Evolutionary conservation across 1,140 invertebrate species (phyloP).

Genomic region (Sipha flava): DNA sequence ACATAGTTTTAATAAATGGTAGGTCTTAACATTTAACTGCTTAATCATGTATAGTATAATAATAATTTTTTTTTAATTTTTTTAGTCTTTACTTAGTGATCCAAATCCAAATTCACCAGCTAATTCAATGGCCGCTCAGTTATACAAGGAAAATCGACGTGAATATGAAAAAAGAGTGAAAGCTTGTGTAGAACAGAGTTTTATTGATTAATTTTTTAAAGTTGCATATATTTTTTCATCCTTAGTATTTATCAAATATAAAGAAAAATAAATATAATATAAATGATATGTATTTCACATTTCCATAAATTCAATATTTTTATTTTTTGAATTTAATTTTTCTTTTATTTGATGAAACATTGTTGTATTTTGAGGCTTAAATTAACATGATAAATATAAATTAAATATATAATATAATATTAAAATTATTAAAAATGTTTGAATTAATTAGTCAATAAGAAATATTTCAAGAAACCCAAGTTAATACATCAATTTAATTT

Average conservation of each 20-base stretch:
- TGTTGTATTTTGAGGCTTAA: slow-evolving; percentile 25
- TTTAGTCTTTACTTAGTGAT: slow-evolving; percentile 84
- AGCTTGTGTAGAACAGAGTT: slow-evolving; percentile 92
- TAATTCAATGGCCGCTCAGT: slow-evolving; percentile 90
- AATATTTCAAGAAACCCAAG: no score
- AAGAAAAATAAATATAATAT: slow-evolving; percentile 11
- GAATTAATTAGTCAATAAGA: no score
- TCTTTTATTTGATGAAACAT: slow-evolving; percentile 12
- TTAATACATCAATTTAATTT: no score
- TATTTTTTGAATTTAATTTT: neutral
- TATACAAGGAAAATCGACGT: slow-evolving; percentile 89
- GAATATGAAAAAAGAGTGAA: slow-evolving; percentile 96
- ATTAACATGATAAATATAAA: slow-evolving; percentile 20
- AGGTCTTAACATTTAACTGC: neutral
- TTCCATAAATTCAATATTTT: slow-evolving; percentile 18
- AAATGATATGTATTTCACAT: slow-evolving; percentile 2
- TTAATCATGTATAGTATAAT: neutral
- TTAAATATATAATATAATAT: neutral
- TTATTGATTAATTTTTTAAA: slow-evolving; percentile 64
- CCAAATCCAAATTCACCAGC: slow-evolving; percentile 94
- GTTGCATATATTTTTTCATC: neutral
- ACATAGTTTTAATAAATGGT: no score
- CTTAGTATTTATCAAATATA: slow-evolving; percentile 7
- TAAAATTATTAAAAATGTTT: no score
- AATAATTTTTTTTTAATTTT: neutral